Evolutionary conservation across 2,888 invertebrate species (phyloP).

Genomic region (Sarcophaga subvicina): DNA sequence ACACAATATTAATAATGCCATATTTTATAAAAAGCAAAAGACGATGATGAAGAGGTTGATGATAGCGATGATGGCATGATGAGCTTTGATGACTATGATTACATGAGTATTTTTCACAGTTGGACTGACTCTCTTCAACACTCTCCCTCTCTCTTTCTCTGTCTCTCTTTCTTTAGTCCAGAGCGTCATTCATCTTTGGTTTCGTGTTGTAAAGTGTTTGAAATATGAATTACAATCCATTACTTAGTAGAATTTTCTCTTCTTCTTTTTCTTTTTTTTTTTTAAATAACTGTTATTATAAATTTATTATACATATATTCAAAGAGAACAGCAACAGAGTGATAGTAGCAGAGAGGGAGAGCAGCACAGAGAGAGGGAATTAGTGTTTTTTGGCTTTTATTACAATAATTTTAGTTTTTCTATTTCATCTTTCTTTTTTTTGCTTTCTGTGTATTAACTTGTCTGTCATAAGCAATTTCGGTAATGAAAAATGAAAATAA

Average conservation of each 20-base stretch:
- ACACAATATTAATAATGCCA: conserved; percentile 57
- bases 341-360: too few relatives aligned
- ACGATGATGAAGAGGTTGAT: conserved; percentile 16
- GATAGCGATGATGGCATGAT: conserved; percentile 34
- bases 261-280: too few relatives aligned
- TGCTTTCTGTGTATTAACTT: not conserved
- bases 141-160: not conserved
- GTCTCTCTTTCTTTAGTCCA: conserved; percentile 1
- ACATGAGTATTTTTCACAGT: conserved; percentile 49
- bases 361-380: too few relatives aligned
- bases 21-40: conserved; percentile 31
- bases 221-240: conserved; percentile 24
- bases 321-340: too few relatives aligned
- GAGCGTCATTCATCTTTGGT: conserved; percentile 15
- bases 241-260: too few relatives aligned
- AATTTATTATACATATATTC: too few relatives aligned
- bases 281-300: too few relatives aligned
- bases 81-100: conserved; percentile 30
- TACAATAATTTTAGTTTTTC: not conserved
- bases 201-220: conserved; percentile 39
- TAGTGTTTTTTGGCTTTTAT: conserved; percentile 5
- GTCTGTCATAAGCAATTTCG: conserved; percentile 27
- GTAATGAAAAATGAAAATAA: conserved; percentile 30
- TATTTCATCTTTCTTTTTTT: not conserved
- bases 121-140: conserved; percentile 32